Evolutionary conservation across 2,113 vertebrate species (phyloP), one percentile per base, ranked within the genome.

Genomic region (Poeciliopsis retropinna): DNA sequence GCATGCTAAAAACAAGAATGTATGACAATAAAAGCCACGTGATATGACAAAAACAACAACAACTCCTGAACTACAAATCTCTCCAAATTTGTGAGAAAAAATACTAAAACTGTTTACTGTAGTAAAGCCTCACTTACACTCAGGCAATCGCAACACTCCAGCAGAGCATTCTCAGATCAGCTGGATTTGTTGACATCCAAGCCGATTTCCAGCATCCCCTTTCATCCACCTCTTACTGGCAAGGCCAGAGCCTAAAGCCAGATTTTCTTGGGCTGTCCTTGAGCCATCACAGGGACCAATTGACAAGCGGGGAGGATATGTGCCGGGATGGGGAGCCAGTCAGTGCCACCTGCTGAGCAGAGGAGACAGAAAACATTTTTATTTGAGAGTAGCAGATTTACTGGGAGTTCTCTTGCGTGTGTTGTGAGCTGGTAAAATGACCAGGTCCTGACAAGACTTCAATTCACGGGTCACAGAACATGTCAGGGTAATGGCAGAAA

Each of bases 381-480:
- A 31, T 67, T 79, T 80, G 37, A 75, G 80, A 80, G 84, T 76
- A 78, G 73, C 81, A 76, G 89, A 88, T 88, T 82, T 84, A 81
- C 81, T 78, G 41, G 81, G 74, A 80, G 80, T 70, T 67, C 75
- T 81, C 87, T 80, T 60, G 75, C 85, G 91, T 86, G 85, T 86
- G 85, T 71, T 83, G 79, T 87, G 83, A 88, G 88, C 85, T 85
- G 85, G 83, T 92, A 88, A 91, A 92, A 91, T 91, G 90, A 92
- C 90, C 89, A 88, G 86, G 84, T 89, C 87, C 78, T 94, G 94
- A 95, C 93, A 93, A 93, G 90, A 91, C 90, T 92, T 94, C 90
- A 92, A 88, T 88, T 91, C 87, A 93, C 70, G 92, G 94, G 93
- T 94, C 94, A 94, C 80, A 79, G 90, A 91, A 94, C 86, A 90